Evolutionary conservation across 2,888 invertebrate species (phyloP).

Genomic region (Diarsia brunnea): DNA sequence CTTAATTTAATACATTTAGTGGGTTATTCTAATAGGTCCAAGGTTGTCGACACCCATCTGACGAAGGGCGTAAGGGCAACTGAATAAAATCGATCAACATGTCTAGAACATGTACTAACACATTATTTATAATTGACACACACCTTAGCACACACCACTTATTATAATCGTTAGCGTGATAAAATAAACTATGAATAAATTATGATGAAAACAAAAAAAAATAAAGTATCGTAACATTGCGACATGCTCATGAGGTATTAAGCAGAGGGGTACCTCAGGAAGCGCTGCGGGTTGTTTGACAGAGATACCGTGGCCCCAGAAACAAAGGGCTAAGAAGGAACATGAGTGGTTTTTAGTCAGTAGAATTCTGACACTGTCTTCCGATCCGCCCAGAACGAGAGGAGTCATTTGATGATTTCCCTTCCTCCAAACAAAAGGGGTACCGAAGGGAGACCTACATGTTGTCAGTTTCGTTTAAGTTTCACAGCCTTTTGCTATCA

Average conservation of each 20-base stretch:
- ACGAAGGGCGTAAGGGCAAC: conserved; percentile 26
- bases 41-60: neutral
- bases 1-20: neutral
- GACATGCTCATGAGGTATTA: neutral
- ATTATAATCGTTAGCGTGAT: conserved; percentile 4
- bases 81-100: conserved; percentile 39
- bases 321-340: too few relatives aligned
- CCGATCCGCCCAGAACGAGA: too few relatives aligned
- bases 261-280: neutral
- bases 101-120: conserved; percentile 21
- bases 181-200: conserved; percentile 6
- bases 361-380: too few relatives aligned
- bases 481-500: neutral
- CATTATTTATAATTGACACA: conserved; percentile 34
- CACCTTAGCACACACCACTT: neutral
- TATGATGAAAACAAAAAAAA: neutral
- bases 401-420: too few relatives aligned
- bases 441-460: too few relatives aligned
- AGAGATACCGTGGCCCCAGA: too few relatives aligned
- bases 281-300: too few relatives aligned
- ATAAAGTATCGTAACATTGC: neutral
- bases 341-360: too few relatives aligned
- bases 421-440: too few relatives aligned
- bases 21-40: conserved; percentile 1
- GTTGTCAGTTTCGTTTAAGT: neutral